These are phyloP conservation scores for Triplophysa siluroides DNA, from an alignment of 2,113 vertebrate species.

Conservation along the genomic window DNA sequence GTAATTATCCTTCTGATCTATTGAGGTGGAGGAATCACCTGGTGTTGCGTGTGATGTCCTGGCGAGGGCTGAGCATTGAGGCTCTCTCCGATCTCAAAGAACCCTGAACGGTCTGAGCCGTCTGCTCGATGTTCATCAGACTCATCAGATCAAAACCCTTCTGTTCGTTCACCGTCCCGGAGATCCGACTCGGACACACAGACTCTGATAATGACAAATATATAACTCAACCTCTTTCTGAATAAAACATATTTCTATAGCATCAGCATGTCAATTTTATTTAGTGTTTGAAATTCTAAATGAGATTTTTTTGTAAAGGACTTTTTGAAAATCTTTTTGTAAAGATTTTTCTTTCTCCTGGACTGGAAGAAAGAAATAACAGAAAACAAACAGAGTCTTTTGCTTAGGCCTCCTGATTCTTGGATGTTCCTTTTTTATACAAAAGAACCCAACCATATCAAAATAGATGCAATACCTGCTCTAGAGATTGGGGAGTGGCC, in stretches of 20 bases:
- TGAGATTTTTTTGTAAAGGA: background rate
- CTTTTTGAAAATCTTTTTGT: no score
- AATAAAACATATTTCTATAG: no score
- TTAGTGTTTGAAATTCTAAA: background rate
- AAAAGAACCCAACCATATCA: no score
- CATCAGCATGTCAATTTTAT: background rate
- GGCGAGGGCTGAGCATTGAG: slow-evolving; percentile 57
- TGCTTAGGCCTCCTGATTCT: background rate
- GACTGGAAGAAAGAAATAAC: background rate
- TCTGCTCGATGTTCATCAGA: slow-evolving; percentile 59
- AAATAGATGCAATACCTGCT: no score
- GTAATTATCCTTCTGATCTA: no score
- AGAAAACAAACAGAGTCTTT: background rate
- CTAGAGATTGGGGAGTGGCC: no score
- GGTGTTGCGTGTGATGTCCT: slow-evolving; percentile 63
- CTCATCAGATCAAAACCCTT: slow-evolving; percentile 70
- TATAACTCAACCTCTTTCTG: background rate
- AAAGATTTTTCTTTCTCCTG: background rate
- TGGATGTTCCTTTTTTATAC: background rate
- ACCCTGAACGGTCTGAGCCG: slow-evolving; percentile 59
- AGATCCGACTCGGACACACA: slow-evolving; percentile 65
- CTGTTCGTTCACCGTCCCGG: slow-evolving; percentile 59
- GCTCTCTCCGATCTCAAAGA: slow-evolving; percentile 64
- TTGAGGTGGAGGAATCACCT: slow-evolving; percentile 51
- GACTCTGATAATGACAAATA: slow-evolving; percentile 58